These are phyloP conservation scores for Macrosoma leucophasiata DNA, from an alignment of 2,888 invertebrate genomes.

Conservation along the genomic window DNA sequence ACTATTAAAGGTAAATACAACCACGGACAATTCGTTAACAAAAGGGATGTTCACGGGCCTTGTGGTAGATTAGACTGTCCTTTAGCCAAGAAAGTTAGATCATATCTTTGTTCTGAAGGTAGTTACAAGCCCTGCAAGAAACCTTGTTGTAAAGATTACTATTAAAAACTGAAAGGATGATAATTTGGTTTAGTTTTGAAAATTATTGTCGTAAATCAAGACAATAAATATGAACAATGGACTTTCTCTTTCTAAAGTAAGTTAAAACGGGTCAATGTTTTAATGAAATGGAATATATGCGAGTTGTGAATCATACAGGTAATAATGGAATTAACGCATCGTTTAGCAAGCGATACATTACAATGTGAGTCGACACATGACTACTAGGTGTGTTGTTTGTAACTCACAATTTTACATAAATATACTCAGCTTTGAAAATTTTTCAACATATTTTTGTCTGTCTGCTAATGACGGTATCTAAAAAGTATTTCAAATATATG, in stretches of 20 bases:
- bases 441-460: too few species aligned
- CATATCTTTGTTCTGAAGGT: conserved; percentile 55
- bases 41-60: conserved; percentile 64
- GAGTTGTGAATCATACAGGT: conserved; percentile 28
- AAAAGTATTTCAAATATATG: too few species aligned
- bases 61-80: conserved; percentile 67
- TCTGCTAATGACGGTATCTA: too few species aligned
- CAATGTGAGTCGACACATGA: too few species aligned
- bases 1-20: conserved; percentile 56
- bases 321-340: conserved; percentile 18
- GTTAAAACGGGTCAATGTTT: conserved; percentile 24
- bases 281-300: conserved; percentile 25
- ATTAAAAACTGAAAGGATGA: conserved; percentile 31
- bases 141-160: conserved; percentile 58
- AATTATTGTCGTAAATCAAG: too few species aligned
- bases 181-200: too few species aligned
- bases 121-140: conserved; percentile 60
- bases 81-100: conserved; percentile 57
- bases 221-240: conserved; percentile 6
- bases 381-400: too few species aligned
- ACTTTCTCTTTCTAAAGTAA: conserved; percentile 29
- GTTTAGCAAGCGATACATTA: conserved; percentile 15
- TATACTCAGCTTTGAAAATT: too few species aligned
- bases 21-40: conserved; percentile 62
- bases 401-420: too few species aligned